Conservation (phyloP, 2,888 invertebrate genomes). For the Dermolepida albohirtum region DNA sequence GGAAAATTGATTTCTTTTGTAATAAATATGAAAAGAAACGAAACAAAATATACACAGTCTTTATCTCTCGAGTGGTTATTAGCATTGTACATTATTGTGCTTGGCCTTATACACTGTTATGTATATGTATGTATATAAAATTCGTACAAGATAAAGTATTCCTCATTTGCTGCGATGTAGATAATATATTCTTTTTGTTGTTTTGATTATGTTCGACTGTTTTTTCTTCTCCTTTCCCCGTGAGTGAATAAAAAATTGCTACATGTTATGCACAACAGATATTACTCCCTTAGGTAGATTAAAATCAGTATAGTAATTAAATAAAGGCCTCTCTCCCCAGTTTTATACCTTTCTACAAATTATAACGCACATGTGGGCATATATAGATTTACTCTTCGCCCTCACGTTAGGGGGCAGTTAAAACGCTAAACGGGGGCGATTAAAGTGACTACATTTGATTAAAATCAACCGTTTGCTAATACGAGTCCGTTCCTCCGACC, state of each 20-base stretch:
- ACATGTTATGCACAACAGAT: slow-evolving; percentile 9
- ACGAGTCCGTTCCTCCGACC: slow-evolving; percentile 24
- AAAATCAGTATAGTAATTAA: slow-evolving; percentile 50
- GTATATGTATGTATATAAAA: no score
- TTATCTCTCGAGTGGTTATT: no score
- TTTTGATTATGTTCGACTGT: slow-evolving; percentile 14
- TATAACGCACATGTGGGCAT: slow-evolving; percentile 50
- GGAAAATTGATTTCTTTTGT: no score
- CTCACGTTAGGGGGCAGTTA: slow-evolving; percentile 50
- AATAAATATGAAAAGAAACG: no score
- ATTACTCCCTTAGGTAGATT: slow-evolving; percentile 43
- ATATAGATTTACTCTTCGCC: slow-evolving; percentile 49
- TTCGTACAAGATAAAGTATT: slow-evolving; percentile 3
- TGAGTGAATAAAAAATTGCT: slow-evolving; percentile 15
- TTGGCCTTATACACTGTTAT: no score
- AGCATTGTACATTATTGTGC: no score
- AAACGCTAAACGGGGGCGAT: slow-evolving; percentile 48
- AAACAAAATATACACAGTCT: no score
- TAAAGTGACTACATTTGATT: slow-evolving; percentile 50
- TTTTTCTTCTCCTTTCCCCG: neutral
- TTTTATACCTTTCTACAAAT: slow-evolving; percentile 51
- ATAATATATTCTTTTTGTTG: slow-evolving; percentile 25
- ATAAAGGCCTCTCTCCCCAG: slow-evolving; percentile 47
- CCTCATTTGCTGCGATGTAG: slow-evolving; percentile 3
- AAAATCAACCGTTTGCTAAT: slow-evolving; percentile 49